Conservation (phyloP, 1,140 invertebrate species). For the Lepeophtheirus salmonis region DNA sequence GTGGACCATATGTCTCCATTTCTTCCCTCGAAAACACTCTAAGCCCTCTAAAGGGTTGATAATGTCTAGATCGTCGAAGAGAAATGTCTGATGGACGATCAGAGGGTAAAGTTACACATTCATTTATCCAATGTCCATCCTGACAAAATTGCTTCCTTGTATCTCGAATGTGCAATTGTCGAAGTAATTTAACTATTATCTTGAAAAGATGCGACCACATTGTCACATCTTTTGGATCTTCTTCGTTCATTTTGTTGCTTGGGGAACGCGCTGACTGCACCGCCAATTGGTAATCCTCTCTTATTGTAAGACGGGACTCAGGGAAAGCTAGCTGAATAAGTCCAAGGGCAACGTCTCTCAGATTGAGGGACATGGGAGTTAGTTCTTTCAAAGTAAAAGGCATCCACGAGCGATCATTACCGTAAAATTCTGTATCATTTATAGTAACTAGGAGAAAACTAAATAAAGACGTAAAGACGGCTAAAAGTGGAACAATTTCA, state of each 20-base stretch:
- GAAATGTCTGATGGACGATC: slow-evolving; percentile 42
- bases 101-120: slow-evolving; percentile 24
- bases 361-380: slow-evolving; percentile 29
- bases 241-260: neutral
- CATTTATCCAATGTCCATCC: slow-evolving; percentile 44
- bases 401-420: slow-evolving; percentile 26
- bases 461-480: slow-evolving; percentile 66
- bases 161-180: slow-evolving; percentile 63
- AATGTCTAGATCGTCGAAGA: slow-evolving; percentile 33
- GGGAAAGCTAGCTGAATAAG: slow-evolving; percentile 76
- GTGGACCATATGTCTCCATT: slow-evolving; percentile 46
- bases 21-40: slow-evolving; percentile 41
- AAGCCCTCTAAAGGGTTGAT: slow-evolving; percentile 40
- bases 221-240: slow-evolving; percentile 13
- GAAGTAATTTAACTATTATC: slow-evolving; percentile 46
- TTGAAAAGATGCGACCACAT: slow-evolving; percentile 27
- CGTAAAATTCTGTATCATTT: slow-evolving; percentile 65
- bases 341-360: slow-evolving; percentile 56
- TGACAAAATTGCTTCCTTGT: slow-evolving; percentile 53
- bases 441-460: slow-evolving; percentile 58
- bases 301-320: slow-evolving; percentile 34
- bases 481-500: slow-evolving; percentile 52
- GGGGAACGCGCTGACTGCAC: slow-evolving; percentile 8
- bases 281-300: slow-evolving; percentile 15
- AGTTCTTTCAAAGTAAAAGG: slow-evolving; percentile 33